Base-by-base conservation (phyloP, 2,797 vertebrate genomes). In the Neosilurus mollespiculum region DNA sequence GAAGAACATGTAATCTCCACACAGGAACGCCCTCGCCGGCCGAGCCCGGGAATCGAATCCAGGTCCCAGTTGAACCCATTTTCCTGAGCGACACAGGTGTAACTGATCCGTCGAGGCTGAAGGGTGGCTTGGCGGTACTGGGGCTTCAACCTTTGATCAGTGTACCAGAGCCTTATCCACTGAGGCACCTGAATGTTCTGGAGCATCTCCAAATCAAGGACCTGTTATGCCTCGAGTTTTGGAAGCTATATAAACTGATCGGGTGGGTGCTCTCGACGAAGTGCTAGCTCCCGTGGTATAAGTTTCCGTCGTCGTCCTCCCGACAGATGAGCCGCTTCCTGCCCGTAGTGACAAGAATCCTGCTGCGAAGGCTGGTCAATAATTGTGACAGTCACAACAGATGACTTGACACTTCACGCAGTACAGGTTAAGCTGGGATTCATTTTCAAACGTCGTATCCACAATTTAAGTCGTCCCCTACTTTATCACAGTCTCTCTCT, bases 361-460 rank as follows among this genome's bases (percentile, higher is more conserved):
- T 49, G 30, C 24, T 53, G 82, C 24, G 24, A 51, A 43, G n/a
- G 73, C 26, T 26, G 61, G 43, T n/a, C 30, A 53, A 22, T 77
- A 61, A 78, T 69, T 78, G 56, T 9, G 37, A 59, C 49, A 51
- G n/a, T 69, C 54, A n/a, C 56, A 54, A 26, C 3, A 10, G 58
- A 26, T 14, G 37, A 78, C 54, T 30, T 43, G 24, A 53, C 64
- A 51, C 53, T 18, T 83, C 37, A 30, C 14, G 6, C 54, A 30
- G 30, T 65, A n/a, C 72, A 20, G 8, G n/a, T 62, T 51, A 75
- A 49, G 72, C 37, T 78, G n/a, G 20, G 37, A n/a, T 78, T 61
- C 82, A 11, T n/a, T 61, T 70, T 83, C 10, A 64, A 53, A n/a
- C 16, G 43, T 16, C 37, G 64, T 78, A 64, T 34, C 26, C 26